Evolutionary conservation across 1,140 invertebrate species (phyloP).

Genomic region (Eurosta solidaginis): DNA sequence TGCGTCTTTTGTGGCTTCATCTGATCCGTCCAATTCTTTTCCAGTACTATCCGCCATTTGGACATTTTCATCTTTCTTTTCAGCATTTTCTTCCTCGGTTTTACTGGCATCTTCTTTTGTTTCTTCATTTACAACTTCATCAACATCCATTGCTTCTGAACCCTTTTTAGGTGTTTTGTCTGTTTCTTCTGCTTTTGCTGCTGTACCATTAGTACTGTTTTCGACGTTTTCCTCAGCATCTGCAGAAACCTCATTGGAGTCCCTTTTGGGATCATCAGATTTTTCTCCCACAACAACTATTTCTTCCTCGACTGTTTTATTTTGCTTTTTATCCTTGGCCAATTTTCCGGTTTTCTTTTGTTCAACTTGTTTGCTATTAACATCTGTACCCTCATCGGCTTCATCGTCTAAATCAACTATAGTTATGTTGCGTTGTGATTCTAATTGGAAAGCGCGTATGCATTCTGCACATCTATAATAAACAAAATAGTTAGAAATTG

Average conservation of each 20-base stretch:
- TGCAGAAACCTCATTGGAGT: constrained; percentile 33
- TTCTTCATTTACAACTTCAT: no score
- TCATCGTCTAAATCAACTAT: constrained; percentile 55
- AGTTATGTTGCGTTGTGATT: constrained; percentile 44
- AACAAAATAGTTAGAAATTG: neutral
- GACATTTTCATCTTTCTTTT: neutral
- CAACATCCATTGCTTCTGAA: neutral
- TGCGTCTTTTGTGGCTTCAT: neutral
- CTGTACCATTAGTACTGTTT: neutral
- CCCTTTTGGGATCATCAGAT: neutral
- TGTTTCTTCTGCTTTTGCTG: constrained; percentile 11
- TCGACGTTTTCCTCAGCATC: constrained; percentile 42
- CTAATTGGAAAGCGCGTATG: constrained; percentile 42
- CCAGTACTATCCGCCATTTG: neutral
- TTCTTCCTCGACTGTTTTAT: neutral
- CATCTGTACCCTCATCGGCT: constrained; percentile 33
- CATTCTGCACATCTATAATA: constrained; percentile 46
- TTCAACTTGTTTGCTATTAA: neutral
- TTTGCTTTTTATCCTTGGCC: constrained; percentile 36
- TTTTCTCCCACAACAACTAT: constrained; percentile 38
- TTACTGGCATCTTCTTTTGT: neutral
- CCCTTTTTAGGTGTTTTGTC: neutral
- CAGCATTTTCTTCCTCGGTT: neutral
- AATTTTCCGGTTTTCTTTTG: constrained; percentile 43
- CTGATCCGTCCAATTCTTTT: neutral